A percentile compares a stretch with the other conserved stretches of the same genome.
phyloP scores from a whole-genome alignment of 2,797 vertebrate genomes.

The Pangasius macronema region DNA sequence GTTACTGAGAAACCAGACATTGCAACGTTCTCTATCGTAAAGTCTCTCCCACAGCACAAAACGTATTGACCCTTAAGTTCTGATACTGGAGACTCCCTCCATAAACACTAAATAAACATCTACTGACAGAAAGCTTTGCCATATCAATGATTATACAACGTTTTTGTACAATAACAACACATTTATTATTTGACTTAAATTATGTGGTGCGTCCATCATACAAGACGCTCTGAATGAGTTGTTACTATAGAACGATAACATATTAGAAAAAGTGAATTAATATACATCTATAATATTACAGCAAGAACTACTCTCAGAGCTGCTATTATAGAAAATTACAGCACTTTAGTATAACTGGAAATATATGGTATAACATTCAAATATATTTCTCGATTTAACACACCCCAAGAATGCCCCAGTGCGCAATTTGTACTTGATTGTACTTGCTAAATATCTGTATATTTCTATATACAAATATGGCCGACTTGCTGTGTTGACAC shows the following conservation, averaged over 20 bases:
- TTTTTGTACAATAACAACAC: background rate
- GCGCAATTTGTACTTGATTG: background rate
- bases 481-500: constrained; percentile 27
- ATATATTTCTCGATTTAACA: background rate
- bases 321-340: background rate
- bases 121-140: background rate
- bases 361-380: background rate
- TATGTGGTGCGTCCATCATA: background rate
- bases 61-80: background rate
- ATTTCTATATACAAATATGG: constrained; percentile 16
- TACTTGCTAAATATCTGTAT: background rate
- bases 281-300: background rate
- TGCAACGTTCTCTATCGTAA: background rate
- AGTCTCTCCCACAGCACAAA: background rate
- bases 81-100: background rate
- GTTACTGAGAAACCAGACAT: background rate
- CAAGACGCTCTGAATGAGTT: background rate
- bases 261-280: background rate
- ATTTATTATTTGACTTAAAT: background rate
- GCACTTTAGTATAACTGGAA: background rate
- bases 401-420: background rate
- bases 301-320: background rate
- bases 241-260: background rate
- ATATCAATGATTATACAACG: background rate
- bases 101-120: background rate